These are phyloP conservation scores for Andricus grossulariae DNA, from an alignment of 1,140 invertebrate species.

Conservation along the genomic window DNA sequence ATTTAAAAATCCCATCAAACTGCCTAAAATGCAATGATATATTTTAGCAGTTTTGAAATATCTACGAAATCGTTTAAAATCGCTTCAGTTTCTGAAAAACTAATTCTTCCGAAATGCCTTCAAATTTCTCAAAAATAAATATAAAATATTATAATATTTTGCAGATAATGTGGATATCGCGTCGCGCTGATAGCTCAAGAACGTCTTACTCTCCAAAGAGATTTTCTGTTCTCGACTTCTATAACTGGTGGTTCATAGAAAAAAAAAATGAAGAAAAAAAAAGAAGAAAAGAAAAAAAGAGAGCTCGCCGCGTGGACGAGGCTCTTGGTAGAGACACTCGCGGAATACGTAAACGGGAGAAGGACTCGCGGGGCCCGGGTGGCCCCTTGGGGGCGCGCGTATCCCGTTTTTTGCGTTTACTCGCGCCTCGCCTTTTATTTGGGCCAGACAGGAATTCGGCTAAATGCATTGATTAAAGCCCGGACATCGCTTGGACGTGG, in stretches of 20 bases:
- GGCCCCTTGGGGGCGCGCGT: slow-evolving; percentile 48
- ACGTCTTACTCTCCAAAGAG: not conserved
- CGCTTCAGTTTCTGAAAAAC: too few species aligned
- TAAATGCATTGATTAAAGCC: slow-evolving; percentile 77
- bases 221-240: not conserved
- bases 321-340: slow-evolving; percentile 59
- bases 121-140: too few species aligned
- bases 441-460: slow-evolving; percentile 75
- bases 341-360: slow-evolving; percentile 67
- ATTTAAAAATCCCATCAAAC: too few species aligned
- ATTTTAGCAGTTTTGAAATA: too few species aligned
- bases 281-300: slow-evolving; percentile 36
- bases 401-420: slow-evolving; percentile 67
- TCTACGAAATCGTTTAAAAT: too few species aligned
- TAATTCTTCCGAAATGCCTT: too few species aligned
- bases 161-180: too few species aligned
- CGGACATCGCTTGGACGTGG: slow-evolving; percentile 68
- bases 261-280: slow-evolving; percentile 16
- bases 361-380: slow-evolving; percentile 17
- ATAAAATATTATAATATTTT: too few species aligned
- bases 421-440: slow-evolving; percentile 74
- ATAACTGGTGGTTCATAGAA: slow-evolving; percentile 22
- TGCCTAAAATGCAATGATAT: too few species aligned
- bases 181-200: not conserved
- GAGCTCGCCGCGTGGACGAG: slow-evolving; percentile 40